Evolutionary conservation across 2,113 vertebrate genomes (phyloP).

Genomic region (Colius striatus): DNA sequence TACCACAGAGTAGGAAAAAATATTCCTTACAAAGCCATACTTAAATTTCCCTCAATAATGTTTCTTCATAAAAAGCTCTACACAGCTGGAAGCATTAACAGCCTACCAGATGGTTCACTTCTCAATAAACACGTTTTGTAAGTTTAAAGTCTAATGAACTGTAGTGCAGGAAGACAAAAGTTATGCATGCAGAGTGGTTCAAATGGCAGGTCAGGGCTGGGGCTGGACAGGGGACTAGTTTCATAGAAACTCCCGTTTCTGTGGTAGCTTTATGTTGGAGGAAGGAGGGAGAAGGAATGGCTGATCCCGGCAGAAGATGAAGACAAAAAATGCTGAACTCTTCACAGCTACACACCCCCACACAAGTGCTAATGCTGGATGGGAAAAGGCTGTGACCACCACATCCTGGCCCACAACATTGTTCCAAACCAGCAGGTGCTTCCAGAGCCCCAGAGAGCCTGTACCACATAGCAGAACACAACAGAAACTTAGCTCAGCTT

Average conservation of each 20-base stretch:
- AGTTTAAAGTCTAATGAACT: conserved; percentile 60
- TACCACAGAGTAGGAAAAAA: not conserved
- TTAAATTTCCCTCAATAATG: conserved; percentile 12
- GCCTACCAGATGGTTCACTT: conserved; percentile 50
- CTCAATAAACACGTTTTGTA: conserved; percentile 3
- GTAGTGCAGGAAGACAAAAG: conserved; percentile 29
- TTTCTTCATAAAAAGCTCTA: conserved; percentile 9
- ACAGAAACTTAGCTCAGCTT: not conserved
- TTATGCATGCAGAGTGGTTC: not conserved
- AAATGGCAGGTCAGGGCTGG: conserved; percentile 27
- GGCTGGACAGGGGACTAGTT: not conserved
- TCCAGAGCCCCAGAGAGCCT: not conserved
- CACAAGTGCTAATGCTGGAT: not conserved
- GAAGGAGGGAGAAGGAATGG: not conserved
- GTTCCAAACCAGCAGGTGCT: not conserved
- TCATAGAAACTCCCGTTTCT: not conserved
- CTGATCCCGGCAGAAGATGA: not conserved
- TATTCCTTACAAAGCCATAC: conserved; percentile 17
- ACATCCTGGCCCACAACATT: not conserved
- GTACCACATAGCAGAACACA: not conserved
- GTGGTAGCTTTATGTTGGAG: not conserved
- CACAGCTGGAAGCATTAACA: conserved; percentile 50
- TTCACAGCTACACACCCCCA: not conserved
- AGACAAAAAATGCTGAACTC: not conserved
- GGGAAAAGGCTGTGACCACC: not conserved